Conservation (phyloP, 2,888 invertebrate genomes). For the Phalera bucephala region DNA sequence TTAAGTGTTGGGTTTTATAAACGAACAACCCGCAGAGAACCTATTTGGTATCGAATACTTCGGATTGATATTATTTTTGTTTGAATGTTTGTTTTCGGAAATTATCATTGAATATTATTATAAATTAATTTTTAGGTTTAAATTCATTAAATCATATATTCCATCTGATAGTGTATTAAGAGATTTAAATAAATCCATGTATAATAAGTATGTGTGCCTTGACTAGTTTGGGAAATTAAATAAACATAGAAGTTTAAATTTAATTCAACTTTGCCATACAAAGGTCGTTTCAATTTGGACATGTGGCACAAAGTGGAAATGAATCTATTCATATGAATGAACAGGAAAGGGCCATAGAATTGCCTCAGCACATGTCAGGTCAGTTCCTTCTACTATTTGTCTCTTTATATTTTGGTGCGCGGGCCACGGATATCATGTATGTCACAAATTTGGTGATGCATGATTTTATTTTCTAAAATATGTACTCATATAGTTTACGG, state of each 20-base stretch:
- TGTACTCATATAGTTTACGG: no score
- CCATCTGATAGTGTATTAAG: constrained; percentile 26
- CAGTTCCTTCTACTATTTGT: constrained; percentile 13
- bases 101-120: constrained; percentile 38
- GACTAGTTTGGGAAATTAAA: constrained; percentile 20
- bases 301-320: constrained; percentile 24
- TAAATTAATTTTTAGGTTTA: constrained; percentile 22
- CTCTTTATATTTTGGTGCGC: constrained; percentile 1
- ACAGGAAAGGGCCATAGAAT: constrained; percentile 28
- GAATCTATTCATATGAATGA: constrained; percentile 28
- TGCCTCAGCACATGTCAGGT: constrained; percentile 8
- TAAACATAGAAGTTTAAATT: constrained; percentile 17
- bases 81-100: constrained; percentile 31
- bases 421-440: no score
- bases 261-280: constrained; percentile 15
- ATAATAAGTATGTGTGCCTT: no score
- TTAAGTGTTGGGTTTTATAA: constrained; percentile 65
- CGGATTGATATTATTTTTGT: constrained; percentile 31
- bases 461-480: no score
- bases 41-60: constrained; percentile 36
- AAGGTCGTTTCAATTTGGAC: constrained; percentile 20
- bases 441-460: no score
- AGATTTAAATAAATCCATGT: constrained; percentile 22
- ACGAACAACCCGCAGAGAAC: constrained; percentile 57
- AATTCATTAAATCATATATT: constrained; percentile 17